phyloP scores from a whole-genome alignment of 2,113 vertebrate genomes.

The Charadrius vociferus region DNA sequence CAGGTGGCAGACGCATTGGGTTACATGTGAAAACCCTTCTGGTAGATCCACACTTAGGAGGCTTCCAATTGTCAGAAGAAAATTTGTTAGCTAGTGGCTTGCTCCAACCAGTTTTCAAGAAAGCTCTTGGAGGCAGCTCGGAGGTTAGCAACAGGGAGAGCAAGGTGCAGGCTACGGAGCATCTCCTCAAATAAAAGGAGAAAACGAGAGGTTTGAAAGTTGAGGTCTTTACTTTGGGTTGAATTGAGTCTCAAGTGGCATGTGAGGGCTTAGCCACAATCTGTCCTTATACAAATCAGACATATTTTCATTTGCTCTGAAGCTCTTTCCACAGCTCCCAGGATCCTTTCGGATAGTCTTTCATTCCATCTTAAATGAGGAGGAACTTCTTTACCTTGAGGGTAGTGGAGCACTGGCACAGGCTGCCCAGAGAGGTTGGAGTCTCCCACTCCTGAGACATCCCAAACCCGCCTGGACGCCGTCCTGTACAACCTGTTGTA shows the following conservation, averaged over 20 bases:
- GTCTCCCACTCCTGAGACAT: too few species aligned
- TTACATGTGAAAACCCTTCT: neutral
- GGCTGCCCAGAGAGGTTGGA: too few species aligned
- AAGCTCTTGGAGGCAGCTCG: neutral
- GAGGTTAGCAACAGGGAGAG: neutral
- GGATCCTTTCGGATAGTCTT: neutral
- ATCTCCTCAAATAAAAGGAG: neutral
- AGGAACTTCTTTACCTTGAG: too few species aligned
- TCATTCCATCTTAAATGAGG: too few species aligned
- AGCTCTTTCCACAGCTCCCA: neutral
- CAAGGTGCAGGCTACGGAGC: neutral
- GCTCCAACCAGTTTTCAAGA: neutral
- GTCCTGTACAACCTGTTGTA: too few species aligned
- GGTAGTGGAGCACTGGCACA: too few species aligned
- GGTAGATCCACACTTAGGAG: neutral
- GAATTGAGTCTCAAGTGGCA: neutral
- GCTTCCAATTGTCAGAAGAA: neutral
- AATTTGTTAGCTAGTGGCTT: neutral
- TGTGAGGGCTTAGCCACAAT: neutral
- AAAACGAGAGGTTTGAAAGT: neutral
- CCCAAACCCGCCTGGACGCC: too few species aligned
- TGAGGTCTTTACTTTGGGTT: neutral
- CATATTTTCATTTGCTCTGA: neutral
- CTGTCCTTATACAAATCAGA: neutral
- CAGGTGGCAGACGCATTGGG: neutral